phyloP scores from a whole-genome alignment of 2,797 vertebrate species.

The Ptychadena robeensis region DNA sequence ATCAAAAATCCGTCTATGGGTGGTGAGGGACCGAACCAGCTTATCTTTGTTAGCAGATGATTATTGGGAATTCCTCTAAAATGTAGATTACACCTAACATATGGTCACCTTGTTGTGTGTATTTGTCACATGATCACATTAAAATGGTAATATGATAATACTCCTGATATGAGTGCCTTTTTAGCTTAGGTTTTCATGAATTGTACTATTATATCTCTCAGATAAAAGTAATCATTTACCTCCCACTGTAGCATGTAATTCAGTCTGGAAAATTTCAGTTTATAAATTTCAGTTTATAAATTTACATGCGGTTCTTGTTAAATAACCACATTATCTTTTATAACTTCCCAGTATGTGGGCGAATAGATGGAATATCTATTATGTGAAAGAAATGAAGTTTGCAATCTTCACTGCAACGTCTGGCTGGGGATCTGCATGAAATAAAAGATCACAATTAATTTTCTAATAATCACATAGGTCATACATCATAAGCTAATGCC shows the following conservation, averaged over 20 bases:
- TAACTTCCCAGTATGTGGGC: not conserved
- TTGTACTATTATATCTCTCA: not conserved
- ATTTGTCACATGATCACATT: not conserved
- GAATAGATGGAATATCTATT: not conserved
- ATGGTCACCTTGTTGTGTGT: not conserved
- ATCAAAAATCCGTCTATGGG: not conserved
- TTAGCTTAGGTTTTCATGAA: not conserved
- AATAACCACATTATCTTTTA: slow-evolving; percentile 1
- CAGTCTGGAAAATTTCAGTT: not conserved
- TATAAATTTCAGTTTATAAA: not conserved
- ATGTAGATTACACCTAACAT: not conserved
- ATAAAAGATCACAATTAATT: slow-evolving; percentile 21
- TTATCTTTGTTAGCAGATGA: no score
- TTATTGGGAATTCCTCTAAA: not conserved
- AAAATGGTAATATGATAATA: not conserved
- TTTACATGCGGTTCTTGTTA: not conserved
- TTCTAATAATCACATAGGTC: not conserved
- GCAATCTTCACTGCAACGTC: not conserved
- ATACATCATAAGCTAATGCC: slow-evolving; percentile 13
- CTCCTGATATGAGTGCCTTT: no score
- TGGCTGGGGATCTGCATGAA: not conserved
- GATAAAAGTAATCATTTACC: not conserved
- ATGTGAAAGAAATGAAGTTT: not conserved
- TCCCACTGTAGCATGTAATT: not conserved
- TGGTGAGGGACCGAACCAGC: not conserved